Evolutionary conservation across 2,797 vertebrate genomes (phyloP).

Genomic region (Nasua narica): DNA sequence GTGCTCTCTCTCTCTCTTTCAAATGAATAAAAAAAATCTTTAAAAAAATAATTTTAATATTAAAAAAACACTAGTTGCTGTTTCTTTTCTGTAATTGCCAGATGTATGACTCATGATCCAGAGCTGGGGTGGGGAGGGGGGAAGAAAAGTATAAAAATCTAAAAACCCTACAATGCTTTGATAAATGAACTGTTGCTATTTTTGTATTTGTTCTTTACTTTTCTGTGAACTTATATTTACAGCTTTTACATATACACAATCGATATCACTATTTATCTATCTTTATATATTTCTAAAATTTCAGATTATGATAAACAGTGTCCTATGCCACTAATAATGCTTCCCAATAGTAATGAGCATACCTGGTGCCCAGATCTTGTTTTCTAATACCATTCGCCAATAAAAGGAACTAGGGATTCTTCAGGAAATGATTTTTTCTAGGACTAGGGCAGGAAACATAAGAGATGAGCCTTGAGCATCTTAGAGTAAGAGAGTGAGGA

Average conservation of each 20-base stretch:
- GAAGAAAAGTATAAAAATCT: not conserved
- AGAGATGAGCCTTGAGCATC: not conserved
- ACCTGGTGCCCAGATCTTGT: not conserved
- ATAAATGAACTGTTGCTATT: not conserved
- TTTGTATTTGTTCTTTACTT: not conserved
- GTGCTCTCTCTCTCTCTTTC: too few relatives aligned
- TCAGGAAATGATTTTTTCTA: not conserved
- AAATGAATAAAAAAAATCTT: not conserved
- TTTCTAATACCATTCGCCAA: conserved; percentile 3
- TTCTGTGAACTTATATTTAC: not conserved
- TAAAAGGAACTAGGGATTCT: not conserved
- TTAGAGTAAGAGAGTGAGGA: not conserved
- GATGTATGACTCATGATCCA: not conserved
- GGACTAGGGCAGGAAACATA: not conserved
- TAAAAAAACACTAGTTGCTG: not conserved
- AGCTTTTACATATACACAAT: not conserved
- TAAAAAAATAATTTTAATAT: too few relatives aligned
- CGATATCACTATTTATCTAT: not conserved
- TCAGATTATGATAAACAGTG: not conserved
- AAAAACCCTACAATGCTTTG: not conserved
- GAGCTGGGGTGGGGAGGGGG: not conserved
- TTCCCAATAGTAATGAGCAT: not conserved
- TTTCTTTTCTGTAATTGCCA: not conserved
- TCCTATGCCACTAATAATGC: not conserved
- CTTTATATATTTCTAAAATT: not conserved